Conservation (phyloP, 2,113 vertebrate genomes). For the Excalfactoria chinensis region DNA sequence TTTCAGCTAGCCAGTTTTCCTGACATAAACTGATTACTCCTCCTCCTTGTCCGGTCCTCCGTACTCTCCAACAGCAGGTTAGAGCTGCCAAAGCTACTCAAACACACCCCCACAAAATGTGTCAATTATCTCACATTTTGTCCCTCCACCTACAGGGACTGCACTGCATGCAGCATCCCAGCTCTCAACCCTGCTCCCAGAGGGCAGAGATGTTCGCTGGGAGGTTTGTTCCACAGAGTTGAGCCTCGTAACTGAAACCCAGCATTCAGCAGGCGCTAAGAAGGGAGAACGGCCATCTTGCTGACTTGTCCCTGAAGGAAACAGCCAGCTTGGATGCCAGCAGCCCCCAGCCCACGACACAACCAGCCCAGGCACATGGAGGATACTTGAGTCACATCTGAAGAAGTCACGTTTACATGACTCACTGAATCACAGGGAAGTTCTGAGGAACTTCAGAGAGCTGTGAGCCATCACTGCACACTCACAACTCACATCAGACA, state of each 20-base stretch:
- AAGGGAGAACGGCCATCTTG: accelerated
- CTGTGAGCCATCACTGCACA: not conserved
- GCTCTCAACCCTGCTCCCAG: not conserved
- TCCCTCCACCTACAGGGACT: not conserved
- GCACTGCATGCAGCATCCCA: not conserved
- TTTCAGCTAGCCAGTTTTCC: slow-evolving; percentile 11
- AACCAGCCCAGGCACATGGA: not conserved
- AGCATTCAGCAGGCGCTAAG: not conserved
- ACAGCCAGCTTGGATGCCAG: not conserved
- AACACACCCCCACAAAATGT: not conserved
- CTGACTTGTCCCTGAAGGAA: not conserved
- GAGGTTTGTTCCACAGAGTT: not conserved
- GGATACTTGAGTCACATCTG: not conserved
- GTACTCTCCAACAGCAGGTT: not conserved
- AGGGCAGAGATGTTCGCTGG: not conserved
- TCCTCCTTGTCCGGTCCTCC: not conserved
- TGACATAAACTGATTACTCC: slow-evolving; percentile 2
- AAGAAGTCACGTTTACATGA: not conserved
- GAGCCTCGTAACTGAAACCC: not conserved
- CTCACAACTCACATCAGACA: not conserved
- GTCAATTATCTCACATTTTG: not conserved
- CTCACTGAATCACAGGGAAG: slow-evolving; percentile 28
- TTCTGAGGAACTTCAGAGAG: not conserved
- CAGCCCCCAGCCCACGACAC: not conserved
- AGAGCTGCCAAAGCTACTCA: not conserved